These are phyloP conservation scores for Sphyrna mokarran DNA, from an alignment of 2,113 vertebrate species.

Conservation along the genomic window DNA sequence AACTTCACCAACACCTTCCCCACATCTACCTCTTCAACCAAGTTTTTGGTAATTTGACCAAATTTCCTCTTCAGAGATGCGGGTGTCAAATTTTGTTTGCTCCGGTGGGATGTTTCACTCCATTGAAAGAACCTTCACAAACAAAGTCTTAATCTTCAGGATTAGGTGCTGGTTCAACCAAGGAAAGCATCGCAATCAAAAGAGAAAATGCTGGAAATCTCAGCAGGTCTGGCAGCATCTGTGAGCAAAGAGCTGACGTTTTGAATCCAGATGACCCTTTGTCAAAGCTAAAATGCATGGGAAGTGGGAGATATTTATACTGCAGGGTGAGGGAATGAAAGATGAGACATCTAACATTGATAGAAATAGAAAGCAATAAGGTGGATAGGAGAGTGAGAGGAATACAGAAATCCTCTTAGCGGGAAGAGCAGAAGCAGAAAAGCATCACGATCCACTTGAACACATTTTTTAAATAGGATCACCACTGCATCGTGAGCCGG, in stretches of 20 bases:
- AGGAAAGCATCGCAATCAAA: not conserved
- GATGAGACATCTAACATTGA: too few species aligned
- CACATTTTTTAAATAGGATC: not conserved
- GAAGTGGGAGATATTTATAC: too few species aligned
- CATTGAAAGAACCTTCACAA: not conserved
- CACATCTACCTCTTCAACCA: not conserved
- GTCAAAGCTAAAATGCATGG: too few species aligned
- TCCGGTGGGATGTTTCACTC: not conserved
- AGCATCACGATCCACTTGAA: not conserved
- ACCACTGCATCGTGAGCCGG: not conserved
- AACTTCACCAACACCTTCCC: not conserved
- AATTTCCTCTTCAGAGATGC: not conserved
- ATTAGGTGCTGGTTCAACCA: not conserved
- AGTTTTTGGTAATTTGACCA: not conserved
- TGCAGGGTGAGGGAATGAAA: too few species aligned
- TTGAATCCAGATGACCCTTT: too few species aligned
- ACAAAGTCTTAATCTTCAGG: not conserved
- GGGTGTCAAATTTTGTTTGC: not conserved
- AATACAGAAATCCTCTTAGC: too few species aligned
- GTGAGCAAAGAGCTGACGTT: too few species aligned
- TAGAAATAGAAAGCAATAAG: too few species aligned
- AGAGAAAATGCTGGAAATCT: too few species aligned
- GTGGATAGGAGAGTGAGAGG: too few species aligned
- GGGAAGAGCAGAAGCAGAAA: too few species aligned
- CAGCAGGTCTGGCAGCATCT: too few species aligned